Evolutionary conservation across 2,113 vertebrate species (phyloP).

Genomic region (Anthoscopus minutus): DNA sequence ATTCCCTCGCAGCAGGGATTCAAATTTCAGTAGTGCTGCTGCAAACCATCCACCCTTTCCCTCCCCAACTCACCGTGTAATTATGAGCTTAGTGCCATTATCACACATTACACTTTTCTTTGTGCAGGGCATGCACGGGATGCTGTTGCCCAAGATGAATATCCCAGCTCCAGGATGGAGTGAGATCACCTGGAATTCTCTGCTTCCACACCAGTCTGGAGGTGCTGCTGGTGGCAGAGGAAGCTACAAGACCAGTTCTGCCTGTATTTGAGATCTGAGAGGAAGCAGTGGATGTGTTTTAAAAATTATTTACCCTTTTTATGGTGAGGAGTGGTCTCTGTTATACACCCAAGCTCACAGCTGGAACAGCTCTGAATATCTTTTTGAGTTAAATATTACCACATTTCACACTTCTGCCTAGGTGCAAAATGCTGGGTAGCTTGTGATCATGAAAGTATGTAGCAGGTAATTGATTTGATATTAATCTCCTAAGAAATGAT

Average conservation of each 20-base stretch:
- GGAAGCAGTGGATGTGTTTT: not conserved
- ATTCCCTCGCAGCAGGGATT: not conserved
- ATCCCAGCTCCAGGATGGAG: not conserved
- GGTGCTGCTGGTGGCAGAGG: not conserved
- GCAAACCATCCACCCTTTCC: conserved; percentile 24
- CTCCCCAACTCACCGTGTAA: not conserved
- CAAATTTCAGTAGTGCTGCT: not conserved
- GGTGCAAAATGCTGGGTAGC: not conserved
- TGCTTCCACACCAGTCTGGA: not conserved
- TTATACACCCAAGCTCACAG: not conserved
- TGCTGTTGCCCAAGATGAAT: not conserved
- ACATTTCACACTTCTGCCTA: not conserved
- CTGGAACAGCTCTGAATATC: not conserved
- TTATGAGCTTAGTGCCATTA: conserved; percentile 38
- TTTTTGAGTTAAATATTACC: not conserved
- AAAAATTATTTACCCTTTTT: not conserved
- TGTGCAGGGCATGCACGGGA: not conserved
- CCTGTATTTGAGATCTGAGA: not conserved
- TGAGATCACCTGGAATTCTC: not conserved
- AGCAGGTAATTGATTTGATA: not conserved
- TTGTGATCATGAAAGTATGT: not conserved
- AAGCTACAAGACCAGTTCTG: conserved; percentile 9
- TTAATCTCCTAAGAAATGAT: not conserved
- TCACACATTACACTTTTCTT: not conserved
- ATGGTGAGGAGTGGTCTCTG: not conserved